Conservation (phyloP, 2,113 vertebrate species). For the Gnathonemus echidnorhynchus region DNA sequence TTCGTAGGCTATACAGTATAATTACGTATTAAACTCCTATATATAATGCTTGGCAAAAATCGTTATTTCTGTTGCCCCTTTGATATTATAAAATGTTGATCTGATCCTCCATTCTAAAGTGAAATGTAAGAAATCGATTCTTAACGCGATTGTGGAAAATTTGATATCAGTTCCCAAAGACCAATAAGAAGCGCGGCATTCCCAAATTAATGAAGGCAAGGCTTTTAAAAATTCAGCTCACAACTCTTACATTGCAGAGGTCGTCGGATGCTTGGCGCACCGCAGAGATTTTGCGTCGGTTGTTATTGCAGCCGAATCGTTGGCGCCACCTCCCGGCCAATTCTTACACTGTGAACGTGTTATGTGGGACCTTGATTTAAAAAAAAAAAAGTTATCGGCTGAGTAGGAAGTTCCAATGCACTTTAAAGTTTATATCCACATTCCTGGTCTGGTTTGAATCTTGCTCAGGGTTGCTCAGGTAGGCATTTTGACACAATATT, state of each 20-base stretch:
- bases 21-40: neutral
- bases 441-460: neutral
- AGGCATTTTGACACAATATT: neutral
- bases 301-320: neutral
- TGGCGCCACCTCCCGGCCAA: neutral
- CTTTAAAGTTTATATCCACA: neutral
- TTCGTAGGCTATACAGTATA: neutral
- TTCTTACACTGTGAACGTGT: neutral
- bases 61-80: neutral
- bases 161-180: neutral
- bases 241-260: neutral
- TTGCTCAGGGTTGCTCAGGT: neutral
- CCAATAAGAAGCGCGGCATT: neutral
- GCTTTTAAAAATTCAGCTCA: constrained; percentile 1
- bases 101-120: neutral
- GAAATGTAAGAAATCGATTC: neutral
- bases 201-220: neutral
- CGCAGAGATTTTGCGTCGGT: neutral
- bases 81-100: neutral
- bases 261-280: neutral
- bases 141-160: neutral
- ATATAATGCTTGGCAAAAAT: neutral
- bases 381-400: neutral
- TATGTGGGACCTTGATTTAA: neutral
- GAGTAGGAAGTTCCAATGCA: neutral